Conservation (phyloP, 2,888 invertebrate genomes). For the Drosophila suboccidentalis region DNA sequence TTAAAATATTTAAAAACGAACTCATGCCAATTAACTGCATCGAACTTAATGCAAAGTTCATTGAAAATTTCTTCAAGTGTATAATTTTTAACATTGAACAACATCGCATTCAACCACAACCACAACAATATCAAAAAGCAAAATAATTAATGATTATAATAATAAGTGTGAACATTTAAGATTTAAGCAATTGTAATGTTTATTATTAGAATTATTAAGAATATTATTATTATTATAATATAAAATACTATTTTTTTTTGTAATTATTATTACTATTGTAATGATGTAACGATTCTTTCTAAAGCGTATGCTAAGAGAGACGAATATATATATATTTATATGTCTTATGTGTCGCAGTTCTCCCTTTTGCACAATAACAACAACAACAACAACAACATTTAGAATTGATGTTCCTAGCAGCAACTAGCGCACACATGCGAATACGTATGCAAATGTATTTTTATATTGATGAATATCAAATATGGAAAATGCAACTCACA, state of each 20-base stretch:
- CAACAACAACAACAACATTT: constrained; percentile 33
- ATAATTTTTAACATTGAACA: constrained; percentile 65
- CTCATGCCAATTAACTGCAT: constrained; percentile 36
- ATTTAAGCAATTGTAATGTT: constrained; percentile 46
- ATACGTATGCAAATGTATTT: constrained; percentile 37
- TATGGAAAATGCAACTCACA: constrained; percentile 23
- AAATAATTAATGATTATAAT: constrained; percentile 14
- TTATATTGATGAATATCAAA: constrained; percentile 30
- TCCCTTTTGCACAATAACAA: constrained; percentile 17
- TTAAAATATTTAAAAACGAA: constrained; percentile 44
- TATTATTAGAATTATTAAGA: constrained; percentile 41
- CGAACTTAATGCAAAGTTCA: constrained; percentile 46
- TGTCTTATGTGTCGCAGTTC: constrained; percentile 25
- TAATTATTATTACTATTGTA: constrained; percentile 50
- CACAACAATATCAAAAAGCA: constrained; percentile 9
- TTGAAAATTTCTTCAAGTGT: constrained; percentile 65
- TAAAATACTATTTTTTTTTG: constrained; percentile 31
- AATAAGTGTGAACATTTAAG: constrained; percentile 41
- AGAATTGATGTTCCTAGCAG: constrained; percentile 59
- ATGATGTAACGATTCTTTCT: constrained; percentile 30
- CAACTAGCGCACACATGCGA: constrained; percentile 39
- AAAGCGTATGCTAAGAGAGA: constrained; percentile 13
- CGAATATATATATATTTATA: constrained; percentile 1
- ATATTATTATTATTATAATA: constrained; percentile 28
- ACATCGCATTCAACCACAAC: constrained; percentile 34